Evolutionary conservation across 2,797 vertebrate genomes (phyloP), one percentile per base, ranked within the genome.

Genomic region (Diglossa cyanea): DNA sequence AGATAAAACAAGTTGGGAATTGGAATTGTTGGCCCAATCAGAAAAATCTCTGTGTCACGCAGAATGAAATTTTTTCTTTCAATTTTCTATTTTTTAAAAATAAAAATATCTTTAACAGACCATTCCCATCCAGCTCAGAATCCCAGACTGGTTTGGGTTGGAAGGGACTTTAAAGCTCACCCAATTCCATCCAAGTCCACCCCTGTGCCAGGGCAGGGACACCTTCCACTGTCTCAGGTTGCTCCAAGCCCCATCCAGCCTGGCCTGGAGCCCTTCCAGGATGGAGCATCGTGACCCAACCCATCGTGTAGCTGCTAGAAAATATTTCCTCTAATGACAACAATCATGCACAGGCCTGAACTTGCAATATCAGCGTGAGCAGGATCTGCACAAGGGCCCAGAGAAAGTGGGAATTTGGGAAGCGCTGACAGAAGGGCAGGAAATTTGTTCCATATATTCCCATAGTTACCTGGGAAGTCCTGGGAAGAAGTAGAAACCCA

Each of bases 191-290:
- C 37, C 37, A 12, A 39, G 11, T 1, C 35, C 58, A 39, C 4
- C 18, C 31, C 42, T 47, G 12, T 35, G 26, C 37, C 11, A 17
- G 54, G 53, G 26, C 19, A 55, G 62, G 48, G n/a, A 55, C 78
- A 39, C 11, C 7, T 55, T 0, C 50, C 57, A 30, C 14, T 10
- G 0, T 3, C 28, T 42, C 71, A 82, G 28, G 14, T 0, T 44
- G 17, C 35, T 37, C 62, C 3, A 5, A 75, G 9, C 8, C 26
- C 55, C 24, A 13, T 57, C 63, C 71, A 70, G 3, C 50, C 71
- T 76, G n/a, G 28, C 63, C 48, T 70, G 37, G 57, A 48, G 26
- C 57, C 7, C 2, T 30, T 25, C 78, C 78, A 76, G 78, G 57
- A 57, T 33, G 86, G 50, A 70, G 3, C 44, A 68, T 33, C 1